These are phyloP conservation scores for Podarcis raffonei DNA, from an alignment of 2,113 vertebrate species.

Conservation along the genomic window DNA sequence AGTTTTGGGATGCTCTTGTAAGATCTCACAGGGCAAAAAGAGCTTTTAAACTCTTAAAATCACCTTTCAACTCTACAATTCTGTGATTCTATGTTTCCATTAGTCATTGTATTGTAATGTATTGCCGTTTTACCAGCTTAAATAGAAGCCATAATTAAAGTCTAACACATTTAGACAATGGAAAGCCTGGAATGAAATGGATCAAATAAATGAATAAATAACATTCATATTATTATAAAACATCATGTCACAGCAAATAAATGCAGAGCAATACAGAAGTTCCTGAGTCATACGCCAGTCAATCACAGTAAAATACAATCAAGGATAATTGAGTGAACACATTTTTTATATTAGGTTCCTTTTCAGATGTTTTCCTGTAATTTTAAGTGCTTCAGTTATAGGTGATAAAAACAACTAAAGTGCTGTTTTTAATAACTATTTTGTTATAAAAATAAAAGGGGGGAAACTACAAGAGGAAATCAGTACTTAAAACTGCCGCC, in stretches of 20 bases:
- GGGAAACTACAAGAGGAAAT: background rate
- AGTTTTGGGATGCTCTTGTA: no score
- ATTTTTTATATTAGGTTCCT: conserved; percentile 6
- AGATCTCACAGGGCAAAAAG: no score
- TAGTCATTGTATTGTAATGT: background rate
- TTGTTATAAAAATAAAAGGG: background rate
- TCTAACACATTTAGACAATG: background rate
- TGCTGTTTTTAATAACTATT: background rate
- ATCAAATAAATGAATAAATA: background rate
- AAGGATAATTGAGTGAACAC: conserved; percentile 2
- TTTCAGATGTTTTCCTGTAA: background rate
- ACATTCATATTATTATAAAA: conserved; percentile 20
- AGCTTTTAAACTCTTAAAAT: no score
- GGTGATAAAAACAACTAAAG: background rate
- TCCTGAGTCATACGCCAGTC: conserved; percentile 11
- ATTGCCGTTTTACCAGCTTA: background rate
- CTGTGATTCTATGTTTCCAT: no score
- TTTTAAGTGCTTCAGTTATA: background rate
- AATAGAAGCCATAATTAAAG: background rate
- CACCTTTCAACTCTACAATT: no score
- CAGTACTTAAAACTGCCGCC: background rate
- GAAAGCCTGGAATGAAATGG: background rate
- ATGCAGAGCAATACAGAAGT: background rate
- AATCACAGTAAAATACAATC: conserved; percentile 1
- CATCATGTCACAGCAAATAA: background rate